Percentiles rank a stretch among this genome's conserved stretches.
Conservation (phyloP, 1,140 invertebrate genomes). For the Ladona fulva region DNA sequence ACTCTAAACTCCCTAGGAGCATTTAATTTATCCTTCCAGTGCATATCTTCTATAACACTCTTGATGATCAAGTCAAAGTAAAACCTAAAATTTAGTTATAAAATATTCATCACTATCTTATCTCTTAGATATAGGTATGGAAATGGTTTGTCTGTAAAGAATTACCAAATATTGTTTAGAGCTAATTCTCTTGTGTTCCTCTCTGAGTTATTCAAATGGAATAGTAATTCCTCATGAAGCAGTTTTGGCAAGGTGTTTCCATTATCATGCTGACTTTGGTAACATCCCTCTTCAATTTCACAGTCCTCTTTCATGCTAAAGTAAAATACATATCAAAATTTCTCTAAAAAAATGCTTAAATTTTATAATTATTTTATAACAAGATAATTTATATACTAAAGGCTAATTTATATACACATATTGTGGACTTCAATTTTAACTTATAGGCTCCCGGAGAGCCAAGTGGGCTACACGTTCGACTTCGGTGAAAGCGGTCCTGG, state of each 20-base stretch:
- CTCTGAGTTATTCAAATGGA: conserved; percentile 1
- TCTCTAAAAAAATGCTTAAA: too few relatives aligned
- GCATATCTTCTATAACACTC: neutral
- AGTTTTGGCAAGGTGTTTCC: neutral
- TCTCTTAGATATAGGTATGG: neutral
- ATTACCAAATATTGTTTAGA: neutral
- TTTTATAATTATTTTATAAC: too few relatives aligned
- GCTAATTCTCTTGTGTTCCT: neutral
- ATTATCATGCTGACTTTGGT: neutral
- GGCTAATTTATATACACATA: too few relatives aligned
- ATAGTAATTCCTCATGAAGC: neutral
- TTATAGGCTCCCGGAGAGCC: too few relatives aligned
- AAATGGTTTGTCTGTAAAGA: neutral
- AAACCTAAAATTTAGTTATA: neutral
- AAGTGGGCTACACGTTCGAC: too few relatives aligned
- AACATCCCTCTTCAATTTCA: neutral
- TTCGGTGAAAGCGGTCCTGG: too few relatives aligned
- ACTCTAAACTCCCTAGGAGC: neutral
- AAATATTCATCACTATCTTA: neutral
- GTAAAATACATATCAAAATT: too few relatives aligned
- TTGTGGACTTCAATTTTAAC: too few relatives aligned
- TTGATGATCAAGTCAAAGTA: neutral
- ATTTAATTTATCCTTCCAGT: neutral
- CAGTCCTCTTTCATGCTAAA: too few relatives aligned
- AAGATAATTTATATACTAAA: too few relatives aligned